phyloP scores from a whole-genome alignment of 2,888 invertebrate species.

The Acanthoscelides obtectus region DNA sequence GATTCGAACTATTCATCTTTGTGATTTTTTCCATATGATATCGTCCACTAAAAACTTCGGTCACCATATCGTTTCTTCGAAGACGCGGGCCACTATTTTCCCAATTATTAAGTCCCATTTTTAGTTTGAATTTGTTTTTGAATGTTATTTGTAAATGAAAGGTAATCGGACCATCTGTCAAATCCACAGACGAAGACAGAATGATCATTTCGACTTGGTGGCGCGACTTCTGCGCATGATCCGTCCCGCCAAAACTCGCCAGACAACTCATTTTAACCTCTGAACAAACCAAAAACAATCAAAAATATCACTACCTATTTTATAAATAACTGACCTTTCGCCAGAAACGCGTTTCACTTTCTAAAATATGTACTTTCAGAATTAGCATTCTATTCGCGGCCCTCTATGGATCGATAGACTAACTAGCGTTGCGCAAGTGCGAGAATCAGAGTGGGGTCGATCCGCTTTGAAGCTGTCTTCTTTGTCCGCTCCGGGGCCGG shows the following conservation, averaged over 20 bases:
- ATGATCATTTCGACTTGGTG: not conserved
- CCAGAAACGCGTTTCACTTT: not conserved
- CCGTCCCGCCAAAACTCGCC: not conserved
- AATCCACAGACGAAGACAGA: not conserved
- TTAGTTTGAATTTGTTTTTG: not conserved
- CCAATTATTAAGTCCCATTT: not conserved
- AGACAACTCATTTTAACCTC: not conserved
- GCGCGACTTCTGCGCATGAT: not conserved
- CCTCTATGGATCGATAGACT: constrained; percentile 28
- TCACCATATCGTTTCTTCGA: not conserved
- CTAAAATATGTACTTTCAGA: not conserved
- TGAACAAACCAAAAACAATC: not conserved
- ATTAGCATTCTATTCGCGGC: constrained; percentile 7
- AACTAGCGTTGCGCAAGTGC: constrained; percentile 16
- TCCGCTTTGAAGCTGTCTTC: not conserved
- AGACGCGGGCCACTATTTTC: not conserved
- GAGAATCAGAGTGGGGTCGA: not conserved
- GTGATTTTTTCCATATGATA: not conserved
- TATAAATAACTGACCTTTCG: not conserved
- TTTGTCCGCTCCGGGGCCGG: not conserved
- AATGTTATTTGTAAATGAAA: not conserved
- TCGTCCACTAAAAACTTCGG: not conserved
- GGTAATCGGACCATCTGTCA: not conserved
- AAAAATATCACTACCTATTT: too few species aligned
- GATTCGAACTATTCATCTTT: not conserved